Conservation (phyloP, 2,888 invertebrate genomes). For the Erynnis tages region DNA sequence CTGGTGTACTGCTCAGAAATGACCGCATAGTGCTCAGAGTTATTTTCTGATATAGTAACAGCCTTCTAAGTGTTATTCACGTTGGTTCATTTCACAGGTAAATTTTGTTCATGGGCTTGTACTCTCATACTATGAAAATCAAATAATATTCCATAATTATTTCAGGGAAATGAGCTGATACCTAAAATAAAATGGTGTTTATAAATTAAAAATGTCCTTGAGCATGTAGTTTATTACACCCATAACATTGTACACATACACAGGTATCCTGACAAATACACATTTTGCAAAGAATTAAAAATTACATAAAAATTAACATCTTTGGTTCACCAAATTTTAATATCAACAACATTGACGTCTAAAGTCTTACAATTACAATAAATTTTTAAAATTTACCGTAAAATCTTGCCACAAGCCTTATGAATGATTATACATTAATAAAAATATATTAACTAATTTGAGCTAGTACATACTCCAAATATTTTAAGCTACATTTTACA, state of each 20-base stretch:
- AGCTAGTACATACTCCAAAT: constrained; percentile 7
- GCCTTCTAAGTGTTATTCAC: too few species aligned
- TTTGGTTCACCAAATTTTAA: constrained; percentile 75
- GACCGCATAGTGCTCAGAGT: too few species aligned
- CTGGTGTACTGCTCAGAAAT: too few species aligned
- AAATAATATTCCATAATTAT: too few species aligned
- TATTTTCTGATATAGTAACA: too few species aligned
- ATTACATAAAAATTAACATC: constrained; percentile 76
- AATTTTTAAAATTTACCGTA: constrained; percentile 47
- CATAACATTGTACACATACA: constrained; percentile 68
- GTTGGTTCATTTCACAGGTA: too few species aligned
- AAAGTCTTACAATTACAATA: constrained; percentile 39
- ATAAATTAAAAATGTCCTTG: too few species aligned
- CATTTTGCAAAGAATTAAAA: constrained; percentile 63
- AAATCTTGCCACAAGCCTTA: constrained; percentile 67
- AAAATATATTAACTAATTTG: constrained; percentile 39
- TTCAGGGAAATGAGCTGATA: too few species aligned
- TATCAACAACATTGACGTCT: constrained; percentile 68
- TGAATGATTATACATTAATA: constrained; percentile 50
- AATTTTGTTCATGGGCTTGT: too few species aligned
- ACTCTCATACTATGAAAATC: too few species aligned
- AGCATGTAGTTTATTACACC: constrained; percentile 75
- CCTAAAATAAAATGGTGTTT: too few species aligned
- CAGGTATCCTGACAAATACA: constrained; percentile 64
- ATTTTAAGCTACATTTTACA: constrained; percentile 19